Percentiles rank a stretch among this genome's conserved stretches.
Conservation (phyloP, 2,797 vertebrate genomes). For the Thaleichthys pacificus region DNA sequence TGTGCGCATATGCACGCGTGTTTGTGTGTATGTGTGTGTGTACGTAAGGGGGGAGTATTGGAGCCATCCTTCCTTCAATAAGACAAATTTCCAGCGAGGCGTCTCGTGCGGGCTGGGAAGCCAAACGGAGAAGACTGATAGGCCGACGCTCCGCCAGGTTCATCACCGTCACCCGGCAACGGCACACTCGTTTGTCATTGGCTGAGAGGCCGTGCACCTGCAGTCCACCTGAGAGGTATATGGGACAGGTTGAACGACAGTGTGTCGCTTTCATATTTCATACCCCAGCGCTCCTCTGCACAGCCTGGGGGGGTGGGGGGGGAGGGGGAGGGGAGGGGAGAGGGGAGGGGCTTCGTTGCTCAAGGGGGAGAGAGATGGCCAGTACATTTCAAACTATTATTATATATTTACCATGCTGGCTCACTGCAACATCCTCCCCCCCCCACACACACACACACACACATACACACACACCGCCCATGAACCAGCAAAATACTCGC, state of each 20-base stretch:
- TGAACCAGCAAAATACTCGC: not conserved
- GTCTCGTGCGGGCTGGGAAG: slow-evolving; percentile 81
- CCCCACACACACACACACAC: slow-evolving; percentile 10
- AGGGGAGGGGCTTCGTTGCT: slow-evolving; percentile 21
- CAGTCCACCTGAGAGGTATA: slow-evolving; percentile 93
- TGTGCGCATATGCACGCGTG: not conserved
- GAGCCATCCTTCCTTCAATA: slow-evolving; percentile 88
- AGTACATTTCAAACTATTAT: slow-evolving; percentile 47
- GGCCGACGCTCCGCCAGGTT: slow-evolving; percentile 84
- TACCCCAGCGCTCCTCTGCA: slow-evolving; percentile 81
- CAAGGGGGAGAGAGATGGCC: slow-evolving; percentile 51
- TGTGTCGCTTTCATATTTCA: slow-evolving; percentile 98
- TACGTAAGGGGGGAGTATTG: slow-evolving; percentile 69
- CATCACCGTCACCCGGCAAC: slow-evolving; percentile 94
- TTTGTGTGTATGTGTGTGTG: not conserved
- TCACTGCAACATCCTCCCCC: slow-evolving; percentile 41
- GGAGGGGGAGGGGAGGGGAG: not conserved
- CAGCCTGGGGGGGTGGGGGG: slow-evolving; percentile 33
- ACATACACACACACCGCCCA: not conserved
- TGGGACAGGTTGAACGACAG: slow-evolving; percentile 91
- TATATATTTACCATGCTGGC: slow-evolving; percentile 57
- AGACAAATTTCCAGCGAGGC: slow-evolving; percentile 89
- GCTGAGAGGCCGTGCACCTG: slow-evolving; percentile 92
- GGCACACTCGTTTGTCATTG: slow-evolving; percentile 96
- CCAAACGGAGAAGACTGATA: slow-evolving; percentile 99